Evolutionary conservation across 2,797 vertebrate genomes (phyloP), one percentile per base, ranked within the genome.

Genomic region (Craterocephalus amniculus): DNA sequence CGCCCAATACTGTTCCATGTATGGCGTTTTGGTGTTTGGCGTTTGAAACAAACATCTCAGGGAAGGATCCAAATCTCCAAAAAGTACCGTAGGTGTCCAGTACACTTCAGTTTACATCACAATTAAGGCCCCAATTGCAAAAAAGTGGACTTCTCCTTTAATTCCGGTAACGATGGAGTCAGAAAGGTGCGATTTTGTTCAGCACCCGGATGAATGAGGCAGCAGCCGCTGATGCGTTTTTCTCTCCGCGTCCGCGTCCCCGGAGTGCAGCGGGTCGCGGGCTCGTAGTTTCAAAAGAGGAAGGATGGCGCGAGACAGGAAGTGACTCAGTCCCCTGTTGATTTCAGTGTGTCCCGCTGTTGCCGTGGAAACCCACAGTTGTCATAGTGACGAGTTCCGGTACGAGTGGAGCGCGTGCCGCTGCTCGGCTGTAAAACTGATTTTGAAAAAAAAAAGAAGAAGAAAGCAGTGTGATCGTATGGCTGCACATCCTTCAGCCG

Each of bases 251-350:
- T 48, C 3, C 4, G 11, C 43, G 24, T 24, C 57, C 73, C 57
- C 36, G 36, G 51, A 24, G 12, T 67, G 29, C 18, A 69, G 40
- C 67, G 29, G 1, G 10, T 12, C 51, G 55, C 27, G 20, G 54
- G 51, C 75, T 76, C 32, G 9, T 58, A 18, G 26, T 20, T 78
- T 80, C 26, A 84, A 87, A 91, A 89, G 84, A 90, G 89, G 89
- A 91, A 89, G 79, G 62, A 75, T 71, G 59, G 66, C 73, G 70
- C 24, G 57, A 79, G 81, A 83, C 92, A 95, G 95, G 95, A 95
- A 93, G 92, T 95, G 95, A 95, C 90, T 95, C 92, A 89, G 86
- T 85, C n/a, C 90, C 73, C 67, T 91, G 90, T 91, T 94, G 90
- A 92, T 84, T 91, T 90, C 72, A 68, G 82, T 91, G 77, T 91